Evolutionary conservation across 35 echinoderm and acorn worm species (phyloP).

Genomic region (Holothuria glaberrima): DNA sequence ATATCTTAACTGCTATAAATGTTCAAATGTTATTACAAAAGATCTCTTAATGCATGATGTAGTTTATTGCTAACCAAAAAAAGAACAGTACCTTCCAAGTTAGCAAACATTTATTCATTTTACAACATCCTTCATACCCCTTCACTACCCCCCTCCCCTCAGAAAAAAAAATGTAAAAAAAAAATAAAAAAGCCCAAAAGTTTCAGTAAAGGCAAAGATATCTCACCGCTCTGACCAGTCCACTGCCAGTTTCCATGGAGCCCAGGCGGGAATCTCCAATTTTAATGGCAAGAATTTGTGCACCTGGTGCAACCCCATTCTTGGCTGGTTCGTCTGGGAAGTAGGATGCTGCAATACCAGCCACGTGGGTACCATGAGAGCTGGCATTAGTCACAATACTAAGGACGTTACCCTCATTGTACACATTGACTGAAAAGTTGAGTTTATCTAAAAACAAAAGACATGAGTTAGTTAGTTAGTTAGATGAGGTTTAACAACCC

Average conservation of each 20-base stretch:
- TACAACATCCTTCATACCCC: no score
- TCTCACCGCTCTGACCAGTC: slow-evolving; percentile 95
- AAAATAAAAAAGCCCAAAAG: no score
- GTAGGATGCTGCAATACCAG: slow-evolving; percentile 92
- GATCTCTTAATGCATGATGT: no score
- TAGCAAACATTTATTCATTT: no score
- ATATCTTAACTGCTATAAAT: no score
- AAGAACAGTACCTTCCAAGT: no score
- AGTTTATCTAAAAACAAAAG: slow-evolving; percentile 85
- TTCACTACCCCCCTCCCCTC: no score
- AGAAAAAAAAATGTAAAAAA: no score
- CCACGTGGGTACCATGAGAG: slow-evolving; percentile 95
- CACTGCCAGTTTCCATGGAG: slow-evolving; percentile 98
- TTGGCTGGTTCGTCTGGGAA: slow-evolving; percentile 92
- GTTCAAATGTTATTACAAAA: no score
- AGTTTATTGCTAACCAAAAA: no score
- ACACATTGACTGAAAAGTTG: slow-evolving; percentile 94
- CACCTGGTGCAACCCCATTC: slow-evolving; percentile 95
- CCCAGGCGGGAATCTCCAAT: slow-evolving; percentile 95
- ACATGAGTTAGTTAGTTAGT: no score
- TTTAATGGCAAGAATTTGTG: slow-evolving; percentile 92
- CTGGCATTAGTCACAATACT: slow-evolving; percentile 95
- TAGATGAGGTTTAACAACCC: no score
- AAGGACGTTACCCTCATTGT: slow-evolving; percentile 87
- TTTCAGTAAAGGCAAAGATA: neutral